Percentiles rank a stretch among this genome's conserved stretches.
These are phyloP conservation scores for Caerostris darwini DNA, from an alignment of 1,140 invertebrate genomes.

Conservation along the genomic window DNA sequence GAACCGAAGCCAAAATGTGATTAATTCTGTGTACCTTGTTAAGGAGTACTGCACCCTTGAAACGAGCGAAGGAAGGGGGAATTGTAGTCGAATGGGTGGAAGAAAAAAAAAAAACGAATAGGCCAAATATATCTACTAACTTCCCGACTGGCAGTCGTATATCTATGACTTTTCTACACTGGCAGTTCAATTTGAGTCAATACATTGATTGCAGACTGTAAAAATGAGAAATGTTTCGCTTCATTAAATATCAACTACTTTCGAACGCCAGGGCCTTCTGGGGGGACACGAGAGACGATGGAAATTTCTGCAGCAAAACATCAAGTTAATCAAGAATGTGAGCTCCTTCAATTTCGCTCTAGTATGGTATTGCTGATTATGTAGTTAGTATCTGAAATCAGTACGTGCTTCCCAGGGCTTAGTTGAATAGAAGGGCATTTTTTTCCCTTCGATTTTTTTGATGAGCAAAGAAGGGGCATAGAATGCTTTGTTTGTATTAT, in stretches of 20 bases:
- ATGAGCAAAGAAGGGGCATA: conserved; percentile 10
- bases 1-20: neutral
- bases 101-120: neutral
- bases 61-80: neutral
- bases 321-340: conserved; percentile 59
- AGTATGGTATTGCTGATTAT: conserved; percentile 41
- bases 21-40: neutral
- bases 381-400: conserved; percentile 64
- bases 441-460: neutral
- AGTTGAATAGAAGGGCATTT: neutral
- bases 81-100: neutral
- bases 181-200: conserved; percentile 56
- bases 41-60: neutral
- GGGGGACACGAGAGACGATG: neutral
- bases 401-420: neutral
- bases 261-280: neutral
- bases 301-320: conserved; percentile 49
- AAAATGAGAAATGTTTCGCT: conserved; percentile 67
- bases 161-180: neutral
- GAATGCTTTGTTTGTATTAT: conserved; percentile 23
- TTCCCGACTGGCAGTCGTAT: neutral
- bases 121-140: neutral
- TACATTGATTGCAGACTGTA: conserved; percentile 44
- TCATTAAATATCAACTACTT: conserved; percentile 57
- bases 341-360: conserved; percentile 1